These are phyloP conservation scores for Corella eumyota DNA, from an alignment of 23 tunicate genomes.

Conservation along the genomic window DNA sequence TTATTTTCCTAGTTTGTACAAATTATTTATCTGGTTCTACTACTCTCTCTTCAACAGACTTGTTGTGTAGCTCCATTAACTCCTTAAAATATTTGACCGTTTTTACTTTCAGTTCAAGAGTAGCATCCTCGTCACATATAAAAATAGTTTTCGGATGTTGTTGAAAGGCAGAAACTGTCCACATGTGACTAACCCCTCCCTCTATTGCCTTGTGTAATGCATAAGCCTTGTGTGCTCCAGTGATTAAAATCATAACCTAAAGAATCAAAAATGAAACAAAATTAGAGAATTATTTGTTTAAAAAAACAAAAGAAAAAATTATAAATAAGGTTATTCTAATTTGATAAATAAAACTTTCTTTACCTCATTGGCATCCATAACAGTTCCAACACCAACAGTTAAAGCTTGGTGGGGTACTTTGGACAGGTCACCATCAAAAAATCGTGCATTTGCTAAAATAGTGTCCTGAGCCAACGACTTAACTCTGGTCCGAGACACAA, in stretches of 20 bases:
- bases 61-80: slow-evolving; percentile 73
- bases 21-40: neutral
- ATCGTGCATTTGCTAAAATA: slow-evolving; percentile 83
- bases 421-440: slow-evolving; percentile 66
- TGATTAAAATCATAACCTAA: slow-evolving; percentile 83
- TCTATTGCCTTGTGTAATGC: slow-evolving; percentile 93
- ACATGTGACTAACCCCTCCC: slow-evolving; percentile 91
- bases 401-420: slow-evolving; percentile 80
- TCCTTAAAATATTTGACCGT: slow-evolving; percentile 90
- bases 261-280: neutral
- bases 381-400: slow-evolving; percentile 91
- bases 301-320: neutral
- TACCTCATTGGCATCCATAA: slow-evolving; percentile 92
- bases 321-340: neutral
- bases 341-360: neutral
- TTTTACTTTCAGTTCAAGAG: slow-evolving; percentile 85
- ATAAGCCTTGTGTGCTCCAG: slow-evolving; percentile 84
- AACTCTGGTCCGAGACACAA: slow-evolving; percentile 75
- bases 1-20: neutral
- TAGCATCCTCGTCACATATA: slow-evolving; percentile 85
- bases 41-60: slow-evolving; percentile 30
- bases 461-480: slow-evolving; percentile 87
- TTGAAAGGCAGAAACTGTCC: slow-evolving; percentile 96
- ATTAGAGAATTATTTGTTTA: neutral
- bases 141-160: slow-evolving; percentile 84